Conservation (phyloP, 1,140 invertebrate genomes). For the Cyphomyrmex costatus region DNA sequence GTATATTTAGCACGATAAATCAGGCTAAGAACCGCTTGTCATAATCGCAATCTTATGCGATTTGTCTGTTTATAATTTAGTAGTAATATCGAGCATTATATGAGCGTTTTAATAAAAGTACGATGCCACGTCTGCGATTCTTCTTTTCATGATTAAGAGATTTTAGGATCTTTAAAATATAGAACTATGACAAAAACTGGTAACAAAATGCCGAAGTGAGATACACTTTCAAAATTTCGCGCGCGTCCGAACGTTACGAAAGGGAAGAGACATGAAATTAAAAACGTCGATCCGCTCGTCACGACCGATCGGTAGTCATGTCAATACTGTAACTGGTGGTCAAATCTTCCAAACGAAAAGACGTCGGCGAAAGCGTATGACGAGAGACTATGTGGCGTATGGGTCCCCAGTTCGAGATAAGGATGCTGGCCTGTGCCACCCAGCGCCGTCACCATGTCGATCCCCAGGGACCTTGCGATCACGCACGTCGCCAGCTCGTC, state of each 20-base stretch:
- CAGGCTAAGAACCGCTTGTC: background rate
- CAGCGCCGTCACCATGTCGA: conserved; percentile 82
- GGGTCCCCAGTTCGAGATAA: conserved; percentile 77
- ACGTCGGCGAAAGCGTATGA: conserved; percentile 74
- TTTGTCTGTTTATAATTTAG: background rate
- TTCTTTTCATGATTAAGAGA: background rate
- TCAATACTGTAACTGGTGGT: conserved; percentile 76
- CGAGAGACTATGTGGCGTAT: conserved; percentile 50
- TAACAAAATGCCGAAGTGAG: background rate
- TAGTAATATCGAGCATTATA: background rate
- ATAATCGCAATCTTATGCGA: background rate
- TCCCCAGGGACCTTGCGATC: conserved; percentile 80
- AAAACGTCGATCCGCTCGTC: background rate
- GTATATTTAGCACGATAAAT: background rate
- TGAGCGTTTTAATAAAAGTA: background rate
- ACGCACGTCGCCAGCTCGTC: conserved; percentile 45
- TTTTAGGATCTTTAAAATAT: background rate
- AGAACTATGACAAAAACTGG: background rate
- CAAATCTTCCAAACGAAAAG: conserved; percentile 67
- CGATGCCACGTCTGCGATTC: background rate
- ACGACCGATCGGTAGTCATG: conserved; percentile 73
- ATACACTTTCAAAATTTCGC: background rate
- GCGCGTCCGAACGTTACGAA: background rate
- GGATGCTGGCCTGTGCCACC: conserved; percentile 83
- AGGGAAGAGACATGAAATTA: background rate